Percentiles rank a stretch among this genome's conserved stretches.
Evolutionary conservation across 2,797 vertebrate species (phyloP).

Genomic region (Astyanax mexicanus): DNA sequence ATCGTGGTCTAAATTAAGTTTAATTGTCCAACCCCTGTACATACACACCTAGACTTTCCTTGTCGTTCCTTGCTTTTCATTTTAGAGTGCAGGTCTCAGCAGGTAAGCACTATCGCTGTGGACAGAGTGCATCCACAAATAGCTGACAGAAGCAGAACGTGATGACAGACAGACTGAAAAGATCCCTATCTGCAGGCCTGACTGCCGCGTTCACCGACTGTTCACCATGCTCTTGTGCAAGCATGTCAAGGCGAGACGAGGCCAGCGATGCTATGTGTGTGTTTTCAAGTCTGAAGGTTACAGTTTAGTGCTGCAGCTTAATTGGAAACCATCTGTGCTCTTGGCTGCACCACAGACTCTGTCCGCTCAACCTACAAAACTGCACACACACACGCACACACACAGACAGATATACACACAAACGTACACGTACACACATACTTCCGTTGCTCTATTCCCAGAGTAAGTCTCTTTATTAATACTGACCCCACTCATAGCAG

Average conservation of each 20-base stretch:
- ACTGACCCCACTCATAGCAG: conserved; percentile 47
- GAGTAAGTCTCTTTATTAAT: conserved; percentile 55
- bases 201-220: neutral
- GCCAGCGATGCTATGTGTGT: conserved; percentile 10
- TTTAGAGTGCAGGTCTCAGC: conserved; percentile 9
- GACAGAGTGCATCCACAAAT: neutral
- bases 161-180: conserved; percentile 14
- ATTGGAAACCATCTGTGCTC: conserved; percentile 47
- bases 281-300: conserved; percentile 39
- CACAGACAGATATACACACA: too few relatives aligned
- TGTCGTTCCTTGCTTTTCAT: conserved; percentile 20
- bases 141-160: neutral
- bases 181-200: conserved; percentile 13
- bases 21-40: too few relatives aligned
- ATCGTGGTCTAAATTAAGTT: too few relatives aligned
- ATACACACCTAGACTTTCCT: conserved; percentile 6
- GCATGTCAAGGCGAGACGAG: neutral
- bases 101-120: conserved; percentile 11
- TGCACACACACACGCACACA: conserved; percentile 16
- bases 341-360: conserved; percentile 27
- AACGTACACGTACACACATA: conserved; percentile 11
- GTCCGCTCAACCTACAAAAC: conserved; percentile 31
- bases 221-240: neutral
- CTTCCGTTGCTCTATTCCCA: conserved; percentile 36
- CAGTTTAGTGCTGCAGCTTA: conserved; percentile 29